phyloP scores from a whole-genome alignment of 2,888 invertebrate species.

The Pristionchus entomophagus region DNA sequence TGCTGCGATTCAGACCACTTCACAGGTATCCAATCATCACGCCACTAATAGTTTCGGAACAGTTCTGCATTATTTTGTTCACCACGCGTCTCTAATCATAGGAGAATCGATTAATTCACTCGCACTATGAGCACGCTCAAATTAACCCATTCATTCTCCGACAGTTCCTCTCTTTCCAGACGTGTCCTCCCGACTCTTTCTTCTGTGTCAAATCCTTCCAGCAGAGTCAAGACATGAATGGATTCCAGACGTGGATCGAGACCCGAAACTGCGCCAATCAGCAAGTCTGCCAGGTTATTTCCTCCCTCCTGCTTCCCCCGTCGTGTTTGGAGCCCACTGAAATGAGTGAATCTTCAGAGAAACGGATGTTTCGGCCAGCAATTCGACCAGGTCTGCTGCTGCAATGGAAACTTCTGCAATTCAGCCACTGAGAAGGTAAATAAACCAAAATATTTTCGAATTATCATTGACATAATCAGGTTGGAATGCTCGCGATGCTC shows the following conservation, averaged over 20 bases:
- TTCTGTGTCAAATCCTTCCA: slow-evolving; percentile 61
- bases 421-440: slow-evolving; percentile 45
- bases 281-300: slow-evolving; percentile 59
- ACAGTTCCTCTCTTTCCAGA: not conserved
- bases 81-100: too few species aligned
- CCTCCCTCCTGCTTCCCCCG: too few species aligned
- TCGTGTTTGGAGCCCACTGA: too few species aligned
- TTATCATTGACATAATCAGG: not conserved
- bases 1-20: slow-evolving; percentile 9
- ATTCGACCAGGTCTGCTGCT: slow-evolving; percentile 61
- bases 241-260: slow-evolving; percentile 55
- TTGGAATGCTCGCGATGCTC: slow-evolving; percentile 13
- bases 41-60: too few species aligned
- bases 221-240: slow-evolving; percentile 56
- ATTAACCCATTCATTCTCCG: too few species aligned
- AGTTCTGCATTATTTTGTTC: too few species aligned
- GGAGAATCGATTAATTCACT: not conserved
- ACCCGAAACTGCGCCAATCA: slow-evolving; percentile 58
- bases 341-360: slow-evolving; percentile 52
- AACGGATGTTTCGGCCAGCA: slow-evolving; percentile 58
- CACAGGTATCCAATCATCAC: too few species aligned
- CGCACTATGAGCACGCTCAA: not conserved
- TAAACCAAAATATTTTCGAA: not conserved
- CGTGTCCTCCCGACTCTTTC: slow-evolving; percentile 56
- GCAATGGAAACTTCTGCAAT: slow-evolving; percentile 60